A percentile compares a stretch with the other conserved stretches of the same genome.
phyloP scores from a whole-genome alignment of 2,113 vertebrate species.

The Montifringilla adamsi region DNA sequence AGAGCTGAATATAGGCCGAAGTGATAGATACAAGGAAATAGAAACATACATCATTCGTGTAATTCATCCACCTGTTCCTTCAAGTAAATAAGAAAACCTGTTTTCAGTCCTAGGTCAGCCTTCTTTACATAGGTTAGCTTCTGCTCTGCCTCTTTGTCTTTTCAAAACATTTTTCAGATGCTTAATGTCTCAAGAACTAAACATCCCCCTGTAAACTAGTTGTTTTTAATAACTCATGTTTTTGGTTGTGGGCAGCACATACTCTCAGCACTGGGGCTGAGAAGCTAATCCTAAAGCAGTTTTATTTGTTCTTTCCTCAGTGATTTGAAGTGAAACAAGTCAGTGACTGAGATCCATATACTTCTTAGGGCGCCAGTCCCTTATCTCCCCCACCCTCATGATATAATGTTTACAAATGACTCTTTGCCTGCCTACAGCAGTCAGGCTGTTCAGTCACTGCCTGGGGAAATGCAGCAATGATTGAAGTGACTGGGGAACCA shows the following conservation, averaged over 20 bases:
- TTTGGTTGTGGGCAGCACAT: not conserved
- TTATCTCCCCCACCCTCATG: not conserved
- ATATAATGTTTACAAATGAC: not conserved
- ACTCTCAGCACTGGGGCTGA: not conserved
- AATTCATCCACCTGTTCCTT: conserved; percentile 61
- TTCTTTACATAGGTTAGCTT: conserved; percentile 6
- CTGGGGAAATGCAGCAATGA: not conserved
- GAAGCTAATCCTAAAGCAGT: not conserved
- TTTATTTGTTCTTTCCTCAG: not conserved
- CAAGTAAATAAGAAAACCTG: conserved; percentile 63
- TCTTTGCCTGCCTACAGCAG: not conserved
- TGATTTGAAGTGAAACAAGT: not conserved
- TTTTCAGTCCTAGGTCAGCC: conserved; percentile 52
- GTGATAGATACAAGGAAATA: conserved; percentile 6
- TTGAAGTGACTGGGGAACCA: not conserved
- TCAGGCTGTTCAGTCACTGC: not conserved
- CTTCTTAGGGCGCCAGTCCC: not conserved
- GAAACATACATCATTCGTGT: conserved; percentile 51
- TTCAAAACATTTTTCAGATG: conserved; percentile 27
- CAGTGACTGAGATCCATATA: not conserved
- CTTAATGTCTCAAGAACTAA: not conserved
- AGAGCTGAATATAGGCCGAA: conserved; percentile 53
- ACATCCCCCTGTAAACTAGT: not conserved
- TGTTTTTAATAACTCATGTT: not conserved
- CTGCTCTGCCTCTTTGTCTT: conserved; percentile 36